Base-by-base conservation (phyloP, 2,888 invertebrate genomes). In the Germaria angustata region DNA sequence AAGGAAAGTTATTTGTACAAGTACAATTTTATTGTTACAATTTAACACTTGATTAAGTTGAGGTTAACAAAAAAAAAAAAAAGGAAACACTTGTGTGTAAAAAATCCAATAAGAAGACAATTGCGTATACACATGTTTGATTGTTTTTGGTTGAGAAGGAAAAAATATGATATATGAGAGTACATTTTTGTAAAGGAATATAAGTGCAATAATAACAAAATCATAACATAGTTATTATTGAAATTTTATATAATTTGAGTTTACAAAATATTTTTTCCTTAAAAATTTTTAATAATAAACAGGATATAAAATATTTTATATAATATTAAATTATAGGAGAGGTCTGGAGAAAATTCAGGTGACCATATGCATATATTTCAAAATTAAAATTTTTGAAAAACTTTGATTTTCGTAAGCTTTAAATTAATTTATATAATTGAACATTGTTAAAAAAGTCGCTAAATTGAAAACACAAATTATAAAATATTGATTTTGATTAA, bases 31-130 rank as follows among this genome's bases (percentile, higher is more conserved):
- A 81, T 84, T 83, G 81, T 81, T 81, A 65, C 83, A 84, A 84
- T 84, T 84, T 84, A 83, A 84, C 83, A 79, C 81, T 77, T 80
- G 83, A 84, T 84, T 79, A 83, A 83, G 76, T 84, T 68, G 72
- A 66, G 66, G 72, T 66, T 73, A 66, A 66, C 39, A 32, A 24
- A 59, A 13, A 36, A 51, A 32, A 22, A 59, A 13, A 36, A 51
- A 15, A n/a, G 49, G 44, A 51, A 69, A 63, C 24, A 11, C 9
- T 68, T 24, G 2, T 51, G 28, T 34, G 3, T 24, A 24, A n/a
- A 15, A 22, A 34, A 46, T 13, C 44, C 20, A 36, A 9, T 41
- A 59, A n/a, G 20, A 6, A 24, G n/a, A 34, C 17, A 15, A n/a
- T 13, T 41, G 49, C n/a, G 9, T 22, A 34, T 24, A 49, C 9